A percentile compares a stretch with the other conserved stretches of the same genome.
phyloP scores from a whole-genome alignment of 2,797 vertebrate species.

The Pelobates cultripes region DNA sequence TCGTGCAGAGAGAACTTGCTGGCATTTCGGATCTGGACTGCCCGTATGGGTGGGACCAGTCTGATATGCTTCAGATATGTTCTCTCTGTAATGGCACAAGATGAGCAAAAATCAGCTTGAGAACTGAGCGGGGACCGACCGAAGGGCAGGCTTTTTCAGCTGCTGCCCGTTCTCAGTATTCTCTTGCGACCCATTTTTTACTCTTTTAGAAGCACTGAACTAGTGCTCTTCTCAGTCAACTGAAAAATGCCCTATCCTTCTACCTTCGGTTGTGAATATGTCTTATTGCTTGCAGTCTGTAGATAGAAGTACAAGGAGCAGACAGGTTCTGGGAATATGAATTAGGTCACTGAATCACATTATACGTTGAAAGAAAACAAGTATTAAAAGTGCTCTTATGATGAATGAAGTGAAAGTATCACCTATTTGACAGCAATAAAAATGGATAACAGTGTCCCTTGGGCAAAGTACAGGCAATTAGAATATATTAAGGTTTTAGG shows the following conservation, averaged over 20 bases:
- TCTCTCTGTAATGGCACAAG: too few relatives aligned
- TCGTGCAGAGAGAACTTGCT: too few relatives aligned
- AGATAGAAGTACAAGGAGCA: not conserved
- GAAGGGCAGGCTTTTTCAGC: too few relatives aligned
- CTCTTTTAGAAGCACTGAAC: slow-evolving; percentile 12
- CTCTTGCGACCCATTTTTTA: too few relatives aligned
- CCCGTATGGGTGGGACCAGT: too few relatives aligned
- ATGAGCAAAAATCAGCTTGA: too few relatives aligned
- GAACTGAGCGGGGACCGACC: too few relatives aligned
- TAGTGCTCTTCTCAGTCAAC: slow-evolving; percentile 28
- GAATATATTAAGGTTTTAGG: not conserved
- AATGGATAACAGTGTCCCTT: not conserved
- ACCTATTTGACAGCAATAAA: not conserved
- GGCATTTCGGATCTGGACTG: too few relatives aligned
- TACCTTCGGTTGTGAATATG: slow-evolving; percentile 9
- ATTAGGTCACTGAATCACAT: slow-evolving; percentile 17
- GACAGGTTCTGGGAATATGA: slow-evolving; percentile 7
- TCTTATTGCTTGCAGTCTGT: slow-evolving; percentile 14
- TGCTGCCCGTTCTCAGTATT: too few relatives aligned
- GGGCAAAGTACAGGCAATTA: not conserved
- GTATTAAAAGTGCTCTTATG: not conserved
- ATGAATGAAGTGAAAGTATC: not conserved
- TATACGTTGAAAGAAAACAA: slow-evolving; percentile 3
- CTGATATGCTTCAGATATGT: too few relatives aligned
- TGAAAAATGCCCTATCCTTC: slow-evolving; percentile 36